A percentile compares a stretch with the other conserved stretches of the same genome.
Conservation (phyloP, 2,797 vertebrate genomes). For the Hippopotamyrus pictus region DNA sequence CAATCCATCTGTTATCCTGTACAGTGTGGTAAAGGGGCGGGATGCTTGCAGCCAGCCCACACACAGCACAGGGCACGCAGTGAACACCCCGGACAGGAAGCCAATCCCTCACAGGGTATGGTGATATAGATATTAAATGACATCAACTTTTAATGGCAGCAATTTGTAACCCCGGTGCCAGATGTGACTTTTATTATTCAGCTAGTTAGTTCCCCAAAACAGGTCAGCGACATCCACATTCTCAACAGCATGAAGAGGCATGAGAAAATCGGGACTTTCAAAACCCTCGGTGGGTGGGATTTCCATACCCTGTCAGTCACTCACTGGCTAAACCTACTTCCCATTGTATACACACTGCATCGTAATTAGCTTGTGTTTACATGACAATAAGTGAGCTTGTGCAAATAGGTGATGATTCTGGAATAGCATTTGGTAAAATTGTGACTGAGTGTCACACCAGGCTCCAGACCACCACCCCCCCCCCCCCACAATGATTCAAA, state of each 20-base stretch:
- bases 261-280: background rate
- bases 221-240: background rate
- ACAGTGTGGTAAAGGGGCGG: background rate
- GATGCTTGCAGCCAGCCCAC: background rate
- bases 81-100: background rate
- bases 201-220: background rate
- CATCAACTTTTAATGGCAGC: background rate
- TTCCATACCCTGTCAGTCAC: background rate
- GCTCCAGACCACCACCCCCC: constrained; percentile 46
- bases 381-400: background rate
- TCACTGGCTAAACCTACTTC: background rate
- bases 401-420: background rate
- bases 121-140: background rate
- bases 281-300: background rate
- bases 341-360: background rate
- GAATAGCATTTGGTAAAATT: background rate
- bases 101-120: background rate
- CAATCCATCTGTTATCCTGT: background rate
- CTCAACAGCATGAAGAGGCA: background rate
- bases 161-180: background rate
- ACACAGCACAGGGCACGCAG: background rate
- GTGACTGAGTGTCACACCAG: background rate
- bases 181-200: constrained; percentile 7
- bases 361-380: background rate
- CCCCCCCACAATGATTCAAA: constrained; percentile 55